Base-by-base conservation (phyloP, 2,888 invertebrate genomes). In the Temnothorax unifasciatus region DNA sequence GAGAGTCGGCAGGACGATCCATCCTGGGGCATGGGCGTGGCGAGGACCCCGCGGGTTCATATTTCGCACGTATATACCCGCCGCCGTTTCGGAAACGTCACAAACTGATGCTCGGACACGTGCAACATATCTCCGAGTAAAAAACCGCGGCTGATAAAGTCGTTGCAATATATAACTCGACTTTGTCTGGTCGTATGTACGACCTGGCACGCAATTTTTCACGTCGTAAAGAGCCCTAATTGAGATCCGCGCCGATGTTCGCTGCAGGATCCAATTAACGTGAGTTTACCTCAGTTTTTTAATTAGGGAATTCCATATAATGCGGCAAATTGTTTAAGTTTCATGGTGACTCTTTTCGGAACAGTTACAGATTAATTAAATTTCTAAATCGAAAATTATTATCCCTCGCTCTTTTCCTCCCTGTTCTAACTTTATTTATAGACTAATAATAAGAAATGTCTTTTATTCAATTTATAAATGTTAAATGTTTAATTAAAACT, bases 11-110 rank as follows among this genome's bases (percentile, higher is more conserved):
- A 38, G 79, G 47, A 59, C 59, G 59, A 81, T 81, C 38, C 71
- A 81, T 71, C 71, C 71, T 71, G 47, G 21, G 21, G 18, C n/a
- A 29, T 25, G 69, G 44, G 41, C 47, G 59, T 71, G 71, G 47
- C 38, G 54, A 71, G 38, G 8, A 71, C 25, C 18, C 4, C 8
- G 25, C 8, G 25, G 25, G 52, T 34, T 64, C 71, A 71, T 81
- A 81, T 81, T 79, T 71, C 71, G 59, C 47, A 69, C 44, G 47
- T 77, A 76, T 77, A 76, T 77, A 76, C 63, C 34, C 50, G 15
- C 50, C 44, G 57, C 59, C 47, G 34, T 59, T 79, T 79, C 25
- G 47, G 54, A 71, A 71, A 59, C 29, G 57, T 79, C 69, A 47
- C 69, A 38, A 59, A 81, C 47, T 71, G 47, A 79, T 18, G 57